These are phyloP conservation scores for Bufotes viridis DNA, from an alignment of 2,797 vertebrate species.

Conservation along the genomic window DNA sequence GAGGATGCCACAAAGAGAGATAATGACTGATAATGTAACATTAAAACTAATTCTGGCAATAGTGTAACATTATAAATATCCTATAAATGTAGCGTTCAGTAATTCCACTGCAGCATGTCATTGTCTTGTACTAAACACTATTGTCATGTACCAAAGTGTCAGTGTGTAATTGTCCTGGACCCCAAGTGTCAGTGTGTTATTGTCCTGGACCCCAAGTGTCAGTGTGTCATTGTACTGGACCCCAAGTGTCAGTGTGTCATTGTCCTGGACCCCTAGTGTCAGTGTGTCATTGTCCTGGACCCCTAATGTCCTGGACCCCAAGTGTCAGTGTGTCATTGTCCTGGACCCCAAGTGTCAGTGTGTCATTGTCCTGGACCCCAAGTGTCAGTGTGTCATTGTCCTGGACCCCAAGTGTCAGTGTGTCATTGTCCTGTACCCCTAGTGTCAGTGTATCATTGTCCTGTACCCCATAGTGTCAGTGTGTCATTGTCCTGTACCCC, in stretches of 20 bases:
- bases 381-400: too few species aligned
- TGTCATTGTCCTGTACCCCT: too few species aligned
- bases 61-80: background rate
- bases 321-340: background rate
- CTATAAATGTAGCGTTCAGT: too few species aligned
- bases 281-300: background rate
- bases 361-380: too few species aligned
- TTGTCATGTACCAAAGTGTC: background rate
- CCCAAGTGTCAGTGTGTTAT: background rate
- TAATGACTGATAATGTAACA: background rate
- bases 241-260: background rate
- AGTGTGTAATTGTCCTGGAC: background rate
- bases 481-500: background rate
- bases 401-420: too few species aligned
- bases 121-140: too few species aligned
- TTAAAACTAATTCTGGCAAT: background rate
- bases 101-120: background rate
- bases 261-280: background rate
- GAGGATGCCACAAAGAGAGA: background rate
- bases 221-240: background rate
- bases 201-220: background rate
- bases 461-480: too few species aligned
- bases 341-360: background rate
- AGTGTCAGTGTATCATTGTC: too few species aligned
- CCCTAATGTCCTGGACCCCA: background rate